Percentiles rank a stretch among this genome's conserved stretches.
phyloP scores from a whole-genome alignment of 2,113 vertebrate species.

The Tragelaphus strepsiceros region DNA sequence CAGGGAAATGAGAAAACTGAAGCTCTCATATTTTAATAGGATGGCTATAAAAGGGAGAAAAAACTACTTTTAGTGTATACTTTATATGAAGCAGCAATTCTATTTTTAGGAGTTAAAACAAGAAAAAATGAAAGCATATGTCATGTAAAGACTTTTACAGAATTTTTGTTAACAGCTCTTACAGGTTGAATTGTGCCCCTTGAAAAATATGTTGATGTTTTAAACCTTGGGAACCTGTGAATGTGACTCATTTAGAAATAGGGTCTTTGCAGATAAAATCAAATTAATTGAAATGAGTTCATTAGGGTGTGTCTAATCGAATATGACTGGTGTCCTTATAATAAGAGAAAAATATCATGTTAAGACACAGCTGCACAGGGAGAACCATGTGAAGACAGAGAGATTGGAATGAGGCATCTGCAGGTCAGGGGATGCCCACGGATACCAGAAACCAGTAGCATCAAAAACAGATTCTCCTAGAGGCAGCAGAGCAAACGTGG shows the following conservation, averaged over 20 bases:
- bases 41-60: neutral
- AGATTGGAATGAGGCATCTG: neutral
- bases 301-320: neutral
- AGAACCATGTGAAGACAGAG: neutral
- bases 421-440: neutral
- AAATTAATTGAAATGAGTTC: neutral
- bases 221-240: neutral
- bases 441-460: fast-evolving
- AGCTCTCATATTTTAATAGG: neutral
- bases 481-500: neutral
- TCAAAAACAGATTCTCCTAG: neutral
- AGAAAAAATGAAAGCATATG: neutral
- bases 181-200: neutral
- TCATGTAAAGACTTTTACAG: neutral
- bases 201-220: neutral
- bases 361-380: neutral
- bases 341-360: neutral
- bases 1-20: neutral
- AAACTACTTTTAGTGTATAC: neutral
- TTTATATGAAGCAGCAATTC: neutral
- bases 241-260: neutral
- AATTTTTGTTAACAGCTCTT: neutral
- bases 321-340: neutral
- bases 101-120: neutral
- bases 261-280: neutral